Conservation (phyloP, 2,797 vertebrate genomes). For the Enteromius viviparus region DNA sequence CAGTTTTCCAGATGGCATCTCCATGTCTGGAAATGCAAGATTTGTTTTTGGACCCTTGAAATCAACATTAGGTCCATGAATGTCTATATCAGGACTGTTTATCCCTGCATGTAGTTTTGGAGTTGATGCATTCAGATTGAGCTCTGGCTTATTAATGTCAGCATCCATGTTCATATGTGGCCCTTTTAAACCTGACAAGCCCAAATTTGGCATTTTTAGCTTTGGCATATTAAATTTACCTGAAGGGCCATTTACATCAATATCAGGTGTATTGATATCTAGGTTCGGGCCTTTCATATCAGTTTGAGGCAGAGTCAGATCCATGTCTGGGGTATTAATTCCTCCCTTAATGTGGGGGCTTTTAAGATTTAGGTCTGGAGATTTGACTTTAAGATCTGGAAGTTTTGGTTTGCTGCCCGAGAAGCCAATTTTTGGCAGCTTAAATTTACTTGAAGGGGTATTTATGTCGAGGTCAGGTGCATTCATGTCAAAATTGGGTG, state of each 20-base stretch:
- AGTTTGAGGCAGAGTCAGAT: conserved; percentile 33
- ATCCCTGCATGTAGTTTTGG: conserved; percentile 51
- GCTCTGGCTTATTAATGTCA: conserved; percentile 58
- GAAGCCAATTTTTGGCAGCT: conserved; percentile 53
- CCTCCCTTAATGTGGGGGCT: conserved; percentile 49
- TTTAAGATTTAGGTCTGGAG: not conserved
- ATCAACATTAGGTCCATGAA: conserved; percentile 13
- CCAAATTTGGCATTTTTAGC: conserved; percentile 61
- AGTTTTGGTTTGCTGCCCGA: conserved; percentile 43
- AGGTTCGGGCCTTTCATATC: conserved; percentile 63
- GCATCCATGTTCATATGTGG: conserved; percentile 58
- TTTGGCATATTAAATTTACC: conserved; percentile 64
- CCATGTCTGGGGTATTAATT: conserved; percentile 50
- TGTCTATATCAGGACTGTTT: conserved; percentile 39
- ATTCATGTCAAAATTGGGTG: conserved; percentile 14
- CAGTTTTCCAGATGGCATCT: conserved; percentile 6
- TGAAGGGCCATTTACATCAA: conserved; percentile 58
- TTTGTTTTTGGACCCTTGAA: not conserved
- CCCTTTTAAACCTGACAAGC: conserved; percentile 57
- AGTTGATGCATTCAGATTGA: conserved; percentile 46
- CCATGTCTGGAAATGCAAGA: not conserved
- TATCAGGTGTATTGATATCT: conserved; percentile 62
- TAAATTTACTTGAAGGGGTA: conserved; percentile 47
- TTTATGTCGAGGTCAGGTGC: not conserved
- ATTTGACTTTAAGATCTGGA: not conserved